These are phyloP conservation scores for Sturmia bella DNA, from an alignment of 2,888 invertebrate genomes.

Conservation along the genomic window DNA sequence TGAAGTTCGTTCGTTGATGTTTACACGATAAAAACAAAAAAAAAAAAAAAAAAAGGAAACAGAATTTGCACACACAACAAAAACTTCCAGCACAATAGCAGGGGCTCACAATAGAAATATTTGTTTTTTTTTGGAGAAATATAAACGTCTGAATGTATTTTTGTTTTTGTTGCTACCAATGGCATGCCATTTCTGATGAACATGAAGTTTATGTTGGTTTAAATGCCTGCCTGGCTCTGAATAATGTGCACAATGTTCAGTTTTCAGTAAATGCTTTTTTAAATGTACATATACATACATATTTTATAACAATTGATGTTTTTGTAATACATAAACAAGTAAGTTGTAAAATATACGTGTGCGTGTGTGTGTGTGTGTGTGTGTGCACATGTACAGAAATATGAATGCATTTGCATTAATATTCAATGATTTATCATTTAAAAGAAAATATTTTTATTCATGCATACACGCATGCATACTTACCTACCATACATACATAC, in stretches of 20 bases:
- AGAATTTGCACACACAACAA: not conserved
- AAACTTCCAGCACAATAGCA: conserved; percentile 27
- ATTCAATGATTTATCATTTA: conserved; percentile 40
- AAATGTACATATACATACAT: not conserved
- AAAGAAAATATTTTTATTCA: conserved; percentile 42
- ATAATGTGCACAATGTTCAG: not conserved
- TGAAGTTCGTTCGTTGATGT: conserved; percentile 17
- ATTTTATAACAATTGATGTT: conserved; percentile 17
- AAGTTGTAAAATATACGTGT: not conserved
- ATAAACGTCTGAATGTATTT: too few species aligned
- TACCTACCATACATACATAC: too few species aligned
- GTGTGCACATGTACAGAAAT: too few species aligned
- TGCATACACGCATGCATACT: too few species aligned
- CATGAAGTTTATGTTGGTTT: not conserved
- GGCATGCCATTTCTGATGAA: not conserved
- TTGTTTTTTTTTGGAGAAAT: not conserved
- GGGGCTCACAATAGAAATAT: conserved; percentile 23
- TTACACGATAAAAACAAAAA: conserved; percentile 24
- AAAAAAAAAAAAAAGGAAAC: too few species aligned
- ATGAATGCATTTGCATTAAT: not conserved
- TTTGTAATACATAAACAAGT: not conserved
- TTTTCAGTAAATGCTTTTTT: not conserved
- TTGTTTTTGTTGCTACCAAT: not conserved
- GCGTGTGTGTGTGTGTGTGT: not conserved
- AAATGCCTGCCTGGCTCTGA: not conserved